Base-by-base conservation (phyloP, 2,888 invertebrate genomes). In the Acronicta alni region DNA sequence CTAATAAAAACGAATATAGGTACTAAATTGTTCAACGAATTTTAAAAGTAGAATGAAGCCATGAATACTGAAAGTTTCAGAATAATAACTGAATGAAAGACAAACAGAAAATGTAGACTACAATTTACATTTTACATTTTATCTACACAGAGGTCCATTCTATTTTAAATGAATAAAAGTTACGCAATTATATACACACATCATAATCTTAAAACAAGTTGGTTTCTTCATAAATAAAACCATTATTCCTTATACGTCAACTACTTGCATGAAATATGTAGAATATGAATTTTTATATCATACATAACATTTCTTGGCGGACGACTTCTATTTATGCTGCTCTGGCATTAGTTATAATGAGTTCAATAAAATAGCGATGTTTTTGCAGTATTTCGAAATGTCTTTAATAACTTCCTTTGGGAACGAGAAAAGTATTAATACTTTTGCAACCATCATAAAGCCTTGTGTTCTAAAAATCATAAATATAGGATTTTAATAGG, bases 231-330 rank as follows among this genome's bases (percentile, higher is more conserved):
- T 30, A 64, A 61, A 70, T 70, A 70, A 72, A 66, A 44, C 56
- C 56, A 74, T 61, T 72, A 74, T 58, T n/a, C 43, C 66, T 42
- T 70, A 57, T 37, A 58, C 8, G 65, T 23, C 10, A n/a, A 6
- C 32, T 4, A 44, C 48, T 30, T 42, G 3, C 43, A 46, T 49
- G 16, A 56, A 44, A 41, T 43, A 54, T 46, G 30, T 35, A 20
- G 46, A 52, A 60, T 52, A 61, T 52, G 15, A 17, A 18, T 39
- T 49, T 64, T 42, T 55, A 57, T 47, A 57, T 38, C 35, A 55
- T 52, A 52, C 12, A 14, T 41, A 17, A 39, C 30, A 54, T 54
- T 62, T 9, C 23, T 43, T 12, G 30, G 47, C 12, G 8, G 35
- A 42, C 37, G 20, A 32, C 23, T 14, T 70, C 32, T 41, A 63